Conservation (phyloP, 2,888 invertebrate species). For the Gonocerus acuteangulatus region DNA sequence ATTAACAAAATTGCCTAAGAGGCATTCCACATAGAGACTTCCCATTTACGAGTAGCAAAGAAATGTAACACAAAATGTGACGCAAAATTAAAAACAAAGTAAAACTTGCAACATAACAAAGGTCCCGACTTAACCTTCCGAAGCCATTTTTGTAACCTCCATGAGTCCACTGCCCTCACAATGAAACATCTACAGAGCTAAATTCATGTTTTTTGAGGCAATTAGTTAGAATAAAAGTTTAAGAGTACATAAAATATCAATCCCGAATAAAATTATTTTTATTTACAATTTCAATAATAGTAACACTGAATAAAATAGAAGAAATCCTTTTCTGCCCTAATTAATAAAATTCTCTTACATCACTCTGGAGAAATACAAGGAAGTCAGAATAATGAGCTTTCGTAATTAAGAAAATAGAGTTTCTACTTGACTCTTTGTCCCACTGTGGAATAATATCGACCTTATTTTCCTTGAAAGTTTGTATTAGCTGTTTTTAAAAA, state of each 20-base stretch:
- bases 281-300: too few relatives aligned
- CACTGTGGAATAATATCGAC: too few relatives aligned
- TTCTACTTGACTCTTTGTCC: too few relatives aligned
- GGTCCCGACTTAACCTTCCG: constrained; percentile 19
- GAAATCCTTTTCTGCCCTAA: neutral
- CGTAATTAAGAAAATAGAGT: too few relatives aligned
- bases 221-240: too few relatives aligned
- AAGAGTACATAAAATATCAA: too few relatives aligned
- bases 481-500: too few relatives aligned
- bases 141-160: constrained; percentile 26
- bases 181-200: neutral
- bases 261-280: too few relatives aligned
- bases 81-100: neutral
- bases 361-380: neutral
- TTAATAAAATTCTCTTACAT: neutral
- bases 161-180: constrained; percentile 4
- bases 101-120: constrained; percentile 13
- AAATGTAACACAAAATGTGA: neutral
- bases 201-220: too few relatives aligned
- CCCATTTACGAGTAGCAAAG: neutral
- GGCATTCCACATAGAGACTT: neutral
- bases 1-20: neutral
- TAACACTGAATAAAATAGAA: too few relatives aligned
- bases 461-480: too few relatives aligned
- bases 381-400: neutral